A percentile compares a stretch with the other conserved stretches of the same genome.
Evolutionary conservation across 2,113 vertebrate species (phyloP).

Genomic region (Lucifuga dentata): DNA sequence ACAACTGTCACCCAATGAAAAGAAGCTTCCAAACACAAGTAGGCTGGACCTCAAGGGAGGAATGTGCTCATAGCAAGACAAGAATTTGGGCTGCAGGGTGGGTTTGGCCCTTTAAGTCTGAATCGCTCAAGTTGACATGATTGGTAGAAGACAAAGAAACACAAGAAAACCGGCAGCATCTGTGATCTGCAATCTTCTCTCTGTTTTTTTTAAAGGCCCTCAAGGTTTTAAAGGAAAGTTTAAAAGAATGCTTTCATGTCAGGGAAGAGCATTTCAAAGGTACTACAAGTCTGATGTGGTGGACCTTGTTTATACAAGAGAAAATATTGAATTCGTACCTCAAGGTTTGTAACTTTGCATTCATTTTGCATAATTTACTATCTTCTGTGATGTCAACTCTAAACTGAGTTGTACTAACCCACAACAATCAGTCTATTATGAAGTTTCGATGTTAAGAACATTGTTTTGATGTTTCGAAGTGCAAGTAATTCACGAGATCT

Average conservation of each 20-base stretch:
- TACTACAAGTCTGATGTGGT: slow-evolving; percentile 43
- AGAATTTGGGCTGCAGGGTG: slow-evolving; percentile 40
- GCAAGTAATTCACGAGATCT: not conserved
- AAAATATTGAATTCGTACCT: slow-evolving; percentile 65
- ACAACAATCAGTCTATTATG: not conserved
- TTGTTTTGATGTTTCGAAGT: not conserved
- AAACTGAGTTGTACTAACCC: slow-evolving; percentile 3
- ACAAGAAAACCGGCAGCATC: slow-evolving; percentile 52
- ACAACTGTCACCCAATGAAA: slow-evolving; percentile 83
- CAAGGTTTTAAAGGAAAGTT: slow-evolving; percentile 26
- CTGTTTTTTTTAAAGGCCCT: slow-evolving; percentile 16
- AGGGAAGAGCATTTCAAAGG: slow-evolving; percentile 35
- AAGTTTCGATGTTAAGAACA: slow-evolving; percentile 7
- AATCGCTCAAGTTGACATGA: slow-evolving; percentile 30
- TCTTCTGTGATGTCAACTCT: slow-evolving; percentile 44
- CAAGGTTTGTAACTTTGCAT: slow-evolving; percentile 72
- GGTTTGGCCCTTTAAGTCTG: slow-evolving; percentile 78
- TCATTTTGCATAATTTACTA: slow-evolving; percentile 51
- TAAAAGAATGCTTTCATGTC: slow-evolving; percentile 7
- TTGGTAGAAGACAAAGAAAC: slow-evolving; percentile 11
- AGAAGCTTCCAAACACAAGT: slow-evolving; percentile 32
- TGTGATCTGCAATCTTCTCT: slow-evolving; percentile 22
- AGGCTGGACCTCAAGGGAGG: slow-evolving; percentile 1
- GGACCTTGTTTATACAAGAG: slow-evolving; percentile 42
- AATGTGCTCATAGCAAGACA: not conserved